A percentile compares a stretch with the other conserved stretches of the same genome.
Conservation (phyloP, 2,888 invertebrate genomes). For the Heliconius aoede region DNA sequence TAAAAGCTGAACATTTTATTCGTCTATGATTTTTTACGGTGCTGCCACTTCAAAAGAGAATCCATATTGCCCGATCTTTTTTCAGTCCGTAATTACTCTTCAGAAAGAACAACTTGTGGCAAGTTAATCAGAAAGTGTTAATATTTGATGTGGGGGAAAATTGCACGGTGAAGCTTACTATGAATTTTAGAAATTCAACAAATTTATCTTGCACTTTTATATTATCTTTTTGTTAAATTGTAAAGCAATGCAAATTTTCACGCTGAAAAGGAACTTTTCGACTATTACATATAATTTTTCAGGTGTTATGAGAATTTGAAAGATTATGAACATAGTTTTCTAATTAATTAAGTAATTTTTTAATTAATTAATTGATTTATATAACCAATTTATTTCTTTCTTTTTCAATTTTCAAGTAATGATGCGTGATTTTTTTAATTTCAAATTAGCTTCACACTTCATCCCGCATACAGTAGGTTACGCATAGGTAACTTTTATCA, state of each 20-base stretch:
- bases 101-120: conserved; percentile 18
- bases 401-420: too few species aligned
- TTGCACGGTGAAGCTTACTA: conserved; percentile 10
- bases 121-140: conserved; percentile 30
- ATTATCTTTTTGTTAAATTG: not conserved
- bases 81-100: conserved; percentile 22
- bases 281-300: not conserved
- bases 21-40: not conserved
- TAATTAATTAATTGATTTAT: too few species aligned
- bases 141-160: conserved; percentile 29
- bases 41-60: not conserved
- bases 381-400: too few species aligned
- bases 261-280: not conserved
- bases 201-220: conserved; percentile 1
- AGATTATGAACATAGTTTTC: too few species aligned
- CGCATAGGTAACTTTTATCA: too few species aligned
- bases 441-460: too few species aligned
- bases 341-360: too few species aligned
- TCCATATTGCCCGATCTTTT: conserved; percentile 17
- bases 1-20: not conserved
- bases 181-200: conserved; percentile 20
- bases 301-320: too few species aligned
- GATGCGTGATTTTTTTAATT: too few species aligned
- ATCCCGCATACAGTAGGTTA: too few species aligned
- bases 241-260: not conserved